These are phyloP conservation scores for Gymnobelideus leadbeateri DNA, from an alignment of 2,113 vertebrate species.

Conservation along the genomic window DNA sequence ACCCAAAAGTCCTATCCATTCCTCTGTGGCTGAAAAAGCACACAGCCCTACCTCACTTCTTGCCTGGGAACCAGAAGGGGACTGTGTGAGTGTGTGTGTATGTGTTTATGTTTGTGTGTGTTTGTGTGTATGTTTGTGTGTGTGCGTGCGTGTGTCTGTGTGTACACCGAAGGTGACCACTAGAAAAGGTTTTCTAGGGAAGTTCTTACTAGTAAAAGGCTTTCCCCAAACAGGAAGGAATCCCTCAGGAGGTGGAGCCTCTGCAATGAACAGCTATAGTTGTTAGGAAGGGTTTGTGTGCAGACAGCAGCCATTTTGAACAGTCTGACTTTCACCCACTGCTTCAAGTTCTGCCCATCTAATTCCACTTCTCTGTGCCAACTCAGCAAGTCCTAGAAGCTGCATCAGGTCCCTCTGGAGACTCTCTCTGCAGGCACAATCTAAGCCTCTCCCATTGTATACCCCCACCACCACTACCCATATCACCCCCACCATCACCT, in stretches of 20 bases:
- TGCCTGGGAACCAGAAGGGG: neutral
- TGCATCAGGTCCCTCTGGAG: neutral
- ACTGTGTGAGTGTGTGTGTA: neutral
- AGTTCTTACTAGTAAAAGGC: too few relatives aligned
- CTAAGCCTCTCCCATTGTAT: neutral
- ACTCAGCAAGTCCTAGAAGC: neutral
- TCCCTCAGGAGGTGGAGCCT: neutral
- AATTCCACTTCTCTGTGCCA: neutral
- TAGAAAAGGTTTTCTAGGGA: neutral
- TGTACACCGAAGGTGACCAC: neutral
- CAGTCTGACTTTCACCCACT: neutral
- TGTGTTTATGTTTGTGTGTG: neutral
- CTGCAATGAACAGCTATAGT: neutral
- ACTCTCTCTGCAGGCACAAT: neutral
- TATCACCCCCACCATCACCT: too few relatives aligned
- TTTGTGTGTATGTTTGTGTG: too few relatives aligned
- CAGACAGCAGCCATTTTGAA: neutral
- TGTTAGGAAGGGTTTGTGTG: neutral
- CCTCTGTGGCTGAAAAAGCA: neutral
- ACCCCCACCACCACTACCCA: neutral
- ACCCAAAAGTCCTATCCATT: neutral
- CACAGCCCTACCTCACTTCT: neutral
- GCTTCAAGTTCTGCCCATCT: neutral
- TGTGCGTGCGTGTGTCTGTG: too few relatives aligned
- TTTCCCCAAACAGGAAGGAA: too few relatives aligned